Base-by-base conservation (phyloP, 2,888 invertebrate genomes). In the Chymomyza fuscimana region DNA sequence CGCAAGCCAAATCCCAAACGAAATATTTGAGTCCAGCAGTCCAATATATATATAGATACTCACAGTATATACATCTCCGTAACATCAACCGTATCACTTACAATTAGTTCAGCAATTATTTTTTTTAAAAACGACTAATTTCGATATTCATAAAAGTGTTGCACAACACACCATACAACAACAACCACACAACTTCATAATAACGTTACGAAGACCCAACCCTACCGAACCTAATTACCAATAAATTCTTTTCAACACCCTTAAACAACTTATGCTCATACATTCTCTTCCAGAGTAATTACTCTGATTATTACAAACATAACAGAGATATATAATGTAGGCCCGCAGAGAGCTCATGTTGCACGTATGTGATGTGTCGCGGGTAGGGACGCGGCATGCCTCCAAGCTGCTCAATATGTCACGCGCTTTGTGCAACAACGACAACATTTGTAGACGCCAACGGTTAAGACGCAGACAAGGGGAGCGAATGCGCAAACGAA, bases 381-480 rank as follows among this genome's bases (percentile, higher is more conserved):
- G 25, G 58, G 58, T 58, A 25, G 22, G 15, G 58, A 3, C 29
- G 25, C 29, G 22, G 7, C 58, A 32, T 59, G 32, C 25, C 59
- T 7, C 32, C n/a, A 59, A n/a, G 59, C 79, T 67, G 72, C 82
- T 80, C 86, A 86, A 85, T 85, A 85, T 83, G 85, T 86, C 85
- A 85, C 82, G 77, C 73, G 85, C 81, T 76, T 86, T 32, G 32
- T 32, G 32, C 32, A 32, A 82, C 86, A 70, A 67, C 22, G 70
- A n/a, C 67, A 65, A 50, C 59, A 52, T 29, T n/a, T 9, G 46
- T 50, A 32, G n/a, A 25, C 9, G 3, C 69, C 61, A 46, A 12
- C 40, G 40, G 1, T 12, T 12, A 12, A 46, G 40, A 46, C 40
- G 40, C 10, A 46, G 12, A 46, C 40, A 12, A 46, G 40, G 12